Evolutionary conservation across 2,888 invertebrate species (phyloP).

Genomic region (Agriotes lineatus): DNA sequence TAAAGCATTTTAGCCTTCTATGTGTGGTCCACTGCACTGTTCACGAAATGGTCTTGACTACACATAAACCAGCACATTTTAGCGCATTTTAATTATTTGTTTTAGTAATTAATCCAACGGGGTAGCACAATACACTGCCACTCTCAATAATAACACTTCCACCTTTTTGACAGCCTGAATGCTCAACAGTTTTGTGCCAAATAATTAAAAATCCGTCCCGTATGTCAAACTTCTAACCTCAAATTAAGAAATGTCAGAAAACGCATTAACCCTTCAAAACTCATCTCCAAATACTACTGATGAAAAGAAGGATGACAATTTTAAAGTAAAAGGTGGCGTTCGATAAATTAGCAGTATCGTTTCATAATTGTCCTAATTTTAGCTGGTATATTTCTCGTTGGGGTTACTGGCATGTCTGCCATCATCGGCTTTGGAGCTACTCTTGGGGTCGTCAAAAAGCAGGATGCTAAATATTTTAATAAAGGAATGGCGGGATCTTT

Average conservation of each 20-base stretch:
- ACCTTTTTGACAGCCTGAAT: slow-evolving; percentile 26
- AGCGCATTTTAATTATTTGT: slow-evolving; percentile 35
- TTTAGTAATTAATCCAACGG: slow-evolving; percentile 28
- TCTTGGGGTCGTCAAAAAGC: slow-evolving; percentile 80
- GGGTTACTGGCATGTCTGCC: slow-evolving; percentile 83
- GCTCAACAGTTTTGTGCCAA: slow-evolving; percentile 9
- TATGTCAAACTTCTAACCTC: slow-evolving; percentile 2
- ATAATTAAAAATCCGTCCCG: not conserved
- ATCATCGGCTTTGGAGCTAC: slow-evolving; percentile 86
- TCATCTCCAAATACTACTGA: not conserved
- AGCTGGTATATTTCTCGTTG: slow-evolving; percentile 80
- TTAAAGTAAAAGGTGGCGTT: slow-evolving; percentile 46
- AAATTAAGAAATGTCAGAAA: slow-evolving; percentile 25
- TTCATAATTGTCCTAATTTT: slow-evolving; percentile 54
- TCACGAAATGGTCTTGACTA: slow-evolving; percentile 16
- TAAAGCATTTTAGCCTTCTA: slow-evolving; percentile 31
- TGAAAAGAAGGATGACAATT: slow-evolving; percentile 22
- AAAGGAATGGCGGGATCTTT: slow-evolving; percentile 75
- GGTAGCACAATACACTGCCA: slow-evolving; percentile 8
- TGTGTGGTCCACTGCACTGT: slow-evolving; percentile 33
- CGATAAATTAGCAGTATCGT: not conserved
- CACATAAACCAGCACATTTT: slow-evolving; percentile 37
- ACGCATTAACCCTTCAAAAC: not conserved
- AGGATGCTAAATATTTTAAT: slow-evolving; percentile 83
- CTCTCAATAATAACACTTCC: slow-evolving; percentile 21